phyloP scores from a whole-genome alignment of 2,113 vertebrate genomes.

The Collichthys lucidus region DNA sequence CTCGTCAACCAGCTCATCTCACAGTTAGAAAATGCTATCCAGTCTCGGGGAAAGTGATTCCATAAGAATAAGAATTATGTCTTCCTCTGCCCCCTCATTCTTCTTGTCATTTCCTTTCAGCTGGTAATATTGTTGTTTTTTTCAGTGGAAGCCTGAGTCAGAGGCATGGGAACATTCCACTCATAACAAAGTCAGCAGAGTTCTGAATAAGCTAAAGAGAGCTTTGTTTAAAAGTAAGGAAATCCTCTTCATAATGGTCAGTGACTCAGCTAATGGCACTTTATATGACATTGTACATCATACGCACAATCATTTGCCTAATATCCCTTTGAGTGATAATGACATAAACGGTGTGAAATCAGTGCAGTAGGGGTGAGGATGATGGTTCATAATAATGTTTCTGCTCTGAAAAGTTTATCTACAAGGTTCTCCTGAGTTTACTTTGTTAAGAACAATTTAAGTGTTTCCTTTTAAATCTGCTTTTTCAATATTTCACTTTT shows the following conservation, averaged over 20 bases:
- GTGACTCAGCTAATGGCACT: not conserved
- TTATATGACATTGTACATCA: not conserved
- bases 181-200: not conserved
- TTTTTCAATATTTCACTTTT: slow-evolving; percentile 28
- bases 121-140: not conserved
- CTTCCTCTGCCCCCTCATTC: slow-evolving; percentile 11
- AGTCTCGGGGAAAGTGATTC: not conserved
- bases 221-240: slow-evolving; percentile 19
- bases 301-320: not conserved
- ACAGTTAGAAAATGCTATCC: not conserved
- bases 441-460: slow-evolving; percentile 18
- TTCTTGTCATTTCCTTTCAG: not conserved
- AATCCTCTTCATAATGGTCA: slow-evolving; percentile 8
- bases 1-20: not conserved
- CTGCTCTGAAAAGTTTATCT: not conserved
- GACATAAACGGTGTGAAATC: not conserved
- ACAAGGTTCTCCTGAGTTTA: not conserved
- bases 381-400: not conserved
- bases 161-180: not conserved
- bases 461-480: slow-evolving; percentile 31
- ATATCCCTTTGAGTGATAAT: not conserved
- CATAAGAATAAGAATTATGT: slow-evolving; percentile 8
- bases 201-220: not conserved
- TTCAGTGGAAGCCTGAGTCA: not conserved
- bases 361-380: not conserved